Base-by-base conservation (phyloP, 2,888 invertebrate genomes). In the Amaurobius ferox region DNA sequence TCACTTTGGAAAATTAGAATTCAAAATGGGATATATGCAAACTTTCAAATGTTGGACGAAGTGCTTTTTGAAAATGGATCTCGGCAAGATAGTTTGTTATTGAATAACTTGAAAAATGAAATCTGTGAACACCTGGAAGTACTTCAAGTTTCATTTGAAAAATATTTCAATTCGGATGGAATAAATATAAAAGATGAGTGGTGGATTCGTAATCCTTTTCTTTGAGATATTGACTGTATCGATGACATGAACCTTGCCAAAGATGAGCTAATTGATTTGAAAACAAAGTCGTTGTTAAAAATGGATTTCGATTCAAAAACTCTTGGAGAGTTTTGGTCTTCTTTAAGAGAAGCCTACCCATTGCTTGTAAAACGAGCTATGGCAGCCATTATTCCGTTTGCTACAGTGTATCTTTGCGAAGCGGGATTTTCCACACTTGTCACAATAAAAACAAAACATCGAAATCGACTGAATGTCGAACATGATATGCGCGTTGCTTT, bases 191-290 rank as follows among this genome's bases (percentile, higher is more conserved):
- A 61, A 61, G 61, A 61, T 61, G 61, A 61, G 61, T 61, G 13
- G 61, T 61, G 61, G 61, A 61, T 61, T 61, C 61, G 61, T 61
- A 61, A 61, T 61, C 61, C 61, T 61, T 61, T 61, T 61, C 61
- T 61, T 61, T 61, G 28, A 23, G 74, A 74, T 74, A 74, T 64
- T 74, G 64, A 74, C 74, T 74, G 64, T 74, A 74, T 74, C 64
- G 40, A 74, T 74, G 74, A 74, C 64, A 74, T 74, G 74, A 74
- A 74, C 74, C 19, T 68, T 78, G 78, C 68, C 78, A 78, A 78
- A 78, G 78, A 78, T 68, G 78, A 68, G 67, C 48, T 76, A 76
- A 76, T 76, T 76, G 76, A 67, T 76, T 76, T 76, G 76, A 76
- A 76, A 76, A 76, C 67, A 76, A 66, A 76, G 66, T 76, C 76